Base-by-base conservation (phyloP, 1,140 invertebrate genomes). In the Metaphire vulgaris region DNA sequence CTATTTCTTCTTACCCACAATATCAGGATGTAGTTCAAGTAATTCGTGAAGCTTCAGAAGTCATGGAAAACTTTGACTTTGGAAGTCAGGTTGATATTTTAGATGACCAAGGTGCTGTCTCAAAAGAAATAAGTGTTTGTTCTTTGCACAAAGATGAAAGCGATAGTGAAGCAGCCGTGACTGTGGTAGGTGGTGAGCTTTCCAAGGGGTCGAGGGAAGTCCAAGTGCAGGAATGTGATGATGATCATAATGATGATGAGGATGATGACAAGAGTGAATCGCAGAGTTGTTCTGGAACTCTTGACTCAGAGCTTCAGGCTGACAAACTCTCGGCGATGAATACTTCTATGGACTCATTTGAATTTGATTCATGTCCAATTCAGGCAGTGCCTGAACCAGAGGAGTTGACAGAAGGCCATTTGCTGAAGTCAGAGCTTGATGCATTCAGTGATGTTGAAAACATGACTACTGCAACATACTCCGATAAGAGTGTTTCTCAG, bases 171-270 rank as follows among this genome's bases (percentile, higher is more conserved):
- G 32, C 16, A 79, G 76, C 28, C 80, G 79, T 69, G 85, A 82
- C 69, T 77, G 81, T 41, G 88, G 89, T 75, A 21, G 6, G 32
- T 69, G 87, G 86, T 16, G n/a, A n/a, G n/a, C n/a, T n/a, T n/a
- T n/a, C n/a, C n/a, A n/a, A n/a, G n/a, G n/a, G n/a, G n/a, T n/a
- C n/a, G n/a, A 87, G 86, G 72, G 84, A 85, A 69, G 80, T 86
- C 34, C n/a, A n/a, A n/a, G n/a, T n/a, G n/a, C n/a, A n/a, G n/a
- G 89, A 90, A 78, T 90, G 91, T 81, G 91, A 91, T 91, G 79
- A 78, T 28, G 79, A 76, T 66, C 76, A 77, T 29, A 26, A 71
- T 6, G 81, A 81, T 65, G 79, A 76, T 6, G 81, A 81, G 76
- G 6, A 6, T 21, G 6, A 12, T 56, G 6, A 56, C 6, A 87